These are phyloP conservation scores for Tipula lateralis DNA, from an alignment of 2,888 invertebrate genomes.

Conservation along the genomic window DNA sequence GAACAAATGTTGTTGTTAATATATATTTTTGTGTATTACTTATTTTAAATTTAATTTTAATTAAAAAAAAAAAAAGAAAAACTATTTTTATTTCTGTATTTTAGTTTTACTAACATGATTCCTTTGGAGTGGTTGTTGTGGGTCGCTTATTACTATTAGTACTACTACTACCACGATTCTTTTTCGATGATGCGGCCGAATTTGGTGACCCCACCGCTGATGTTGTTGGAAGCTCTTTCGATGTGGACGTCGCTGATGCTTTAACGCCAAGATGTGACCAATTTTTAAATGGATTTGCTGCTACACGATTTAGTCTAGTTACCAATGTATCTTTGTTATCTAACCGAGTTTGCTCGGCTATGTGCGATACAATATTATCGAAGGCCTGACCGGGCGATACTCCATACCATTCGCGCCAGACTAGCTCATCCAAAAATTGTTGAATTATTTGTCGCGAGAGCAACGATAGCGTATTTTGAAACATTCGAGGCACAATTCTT, in stretches of 20 bases:
- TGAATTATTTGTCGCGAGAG: constrained; percentile 82
- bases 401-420: constrained; percentile 85
- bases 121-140: not conserved
- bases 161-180: not conserved
- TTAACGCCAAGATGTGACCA: constrained; percentile 50
- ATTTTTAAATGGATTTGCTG: constrained; percentile 63
- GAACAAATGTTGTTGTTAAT: not conserved
- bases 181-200: constrained; percentile 41
- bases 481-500: constrained; percentile 83
- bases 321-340: constrained; percentile 61
- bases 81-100: not conserved
- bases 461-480: constrained; percentile 78
- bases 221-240: constrained; percentile 32
- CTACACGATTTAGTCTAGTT: constrained; percentile 59
- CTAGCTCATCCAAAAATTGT: constrained; percentile 82
- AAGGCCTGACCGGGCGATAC: constrained; percentile 71
- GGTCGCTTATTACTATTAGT: not conserved
- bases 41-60: not conserved
- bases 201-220: constrained; percentile 44
- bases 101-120: not conserved
- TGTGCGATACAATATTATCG: constrained; percentile 72
- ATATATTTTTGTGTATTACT: not conserved
- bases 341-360: constrained; percentile 71
- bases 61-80: not conserved
- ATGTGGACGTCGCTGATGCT: constrained; percentile 33